Base-by-base conservation (phyloP, 1,140 invertebrate species). In the Philopotamus ludificatus region DNA sequence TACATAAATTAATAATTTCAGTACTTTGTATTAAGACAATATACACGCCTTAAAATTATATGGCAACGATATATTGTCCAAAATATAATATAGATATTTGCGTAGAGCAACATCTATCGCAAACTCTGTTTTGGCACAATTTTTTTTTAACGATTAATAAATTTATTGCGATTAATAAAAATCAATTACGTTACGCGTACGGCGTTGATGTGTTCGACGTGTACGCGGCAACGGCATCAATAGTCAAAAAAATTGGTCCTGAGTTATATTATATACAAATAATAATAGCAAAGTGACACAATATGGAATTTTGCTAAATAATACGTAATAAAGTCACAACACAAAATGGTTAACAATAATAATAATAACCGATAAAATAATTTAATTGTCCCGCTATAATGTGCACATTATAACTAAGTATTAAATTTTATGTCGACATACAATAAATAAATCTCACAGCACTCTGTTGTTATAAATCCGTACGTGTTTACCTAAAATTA, bases 341-440 rank as follows among this genome's bases (percentile, higher is more conserved):
- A 21, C 55, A 58, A 58, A 60, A 22, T 60, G 16, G 41, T 45
- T 60, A 60, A 45, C 22, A 60, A 60, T 21, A 45, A 45, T 23
- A 45, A 44, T 15, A 45, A 7, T 16, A 12, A 22, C 23, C 26
- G 2, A 42, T 45, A 8, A 45, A 25, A 44, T 2, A 25, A n/a
- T n/a, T n/a, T n/a, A n/a, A n/a, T n/a, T n/a, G n/a, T n/a, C n/a
- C n/a, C n/a, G n/a, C 20, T 21, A 45, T 60, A 59, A 59, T 59
- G 21, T 60, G n/a, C 57, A 60, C 21, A 60, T 45, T 60, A 45
- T 60, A 58, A 42, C 15, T 58, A 39, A 9, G 39, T 39, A 28
- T 20, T 18, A 10, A 59, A 1, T 47, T 45, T 60, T 60, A 60
- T 45, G 44, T 60, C 41, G 47, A 12, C 28, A 34, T 25, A 34